A percentile compares a stretch with the other conserved stretches of the same genome.
These are phyloP conservation scores for Meloe dianella DNA, from an alignment of 2,888 invertebrate genomes.

Conservation along the genomic window DNA sequence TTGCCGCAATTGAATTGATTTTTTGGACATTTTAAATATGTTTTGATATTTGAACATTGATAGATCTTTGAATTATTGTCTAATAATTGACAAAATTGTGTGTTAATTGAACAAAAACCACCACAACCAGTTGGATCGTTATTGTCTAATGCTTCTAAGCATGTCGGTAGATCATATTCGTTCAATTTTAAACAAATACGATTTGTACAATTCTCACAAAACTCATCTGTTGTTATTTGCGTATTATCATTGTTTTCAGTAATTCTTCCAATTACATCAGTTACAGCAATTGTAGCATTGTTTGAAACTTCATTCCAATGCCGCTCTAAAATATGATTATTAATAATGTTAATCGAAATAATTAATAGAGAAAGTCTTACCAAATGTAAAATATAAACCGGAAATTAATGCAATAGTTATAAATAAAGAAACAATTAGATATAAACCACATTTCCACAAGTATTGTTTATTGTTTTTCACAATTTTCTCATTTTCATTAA, in stretches of 20 bases:
- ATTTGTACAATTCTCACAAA: constrained; percentile 44
- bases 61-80: constrained; percentile 62
- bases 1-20: constrained; percentile 77
- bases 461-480: constrained; percentile 25
- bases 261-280: not conserved
- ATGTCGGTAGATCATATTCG: constrained; percentile 48
- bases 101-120: constrained; percentile 68
- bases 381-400: constrained; percentile 49
- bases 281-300: not conserved
- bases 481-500: constrained; percentile 50
- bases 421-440: constrained; percentile 48
- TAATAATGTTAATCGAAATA: not conserved
- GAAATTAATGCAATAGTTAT: constrained; percentile 48
- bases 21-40: constrained; percentile 66
- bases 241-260: constrained; percentile 16
- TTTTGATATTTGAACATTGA: constrained; percentile 65
- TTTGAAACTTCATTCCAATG: not conserved
- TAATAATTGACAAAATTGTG: constrained; percentile 69
- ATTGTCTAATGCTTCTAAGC: constrained; percentile 45
- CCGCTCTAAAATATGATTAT: constrained; percentile 3
- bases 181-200: constrained; percentile 50
- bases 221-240: constrained; percentile 24
- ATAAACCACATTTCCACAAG: constrained; percentile 44
- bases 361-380: constrained; percentile 35
- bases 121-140: constrained; percentile 66